phyloP scores from a whole-genome alignment of 92 coral and sea anemone genomes.

The Epizoanthus fatuus region DNA sequence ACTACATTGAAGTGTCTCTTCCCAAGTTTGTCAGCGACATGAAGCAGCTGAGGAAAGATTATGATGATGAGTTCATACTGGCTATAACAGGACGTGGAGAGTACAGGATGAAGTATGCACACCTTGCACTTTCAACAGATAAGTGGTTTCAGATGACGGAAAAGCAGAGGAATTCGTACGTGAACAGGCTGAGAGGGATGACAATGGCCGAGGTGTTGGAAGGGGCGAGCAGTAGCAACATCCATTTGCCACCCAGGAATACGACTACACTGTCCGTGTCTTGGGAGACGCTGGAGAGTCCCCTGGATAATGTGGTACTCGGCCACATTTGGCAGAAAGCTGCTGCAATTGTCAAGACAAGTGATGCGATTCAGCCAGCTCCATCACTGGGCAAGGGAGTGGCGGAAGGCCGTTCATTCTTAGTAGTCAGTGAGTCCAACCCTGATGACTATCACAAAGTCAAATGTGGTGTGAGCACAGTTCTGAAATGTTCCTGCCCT shows the following conservation, averaged over 20 bases:
- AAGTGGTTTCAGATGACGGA: slow-evolving; percentile 67
- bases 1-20: slow-evolving; percentile 56
- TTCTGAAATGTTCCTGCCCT: slow-evolving; percentile 66
- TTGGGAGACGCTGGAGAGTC: slow-evolving; percentile 56
- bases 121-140: slow-evolving; percentile 54
- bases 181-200: slow-evolving; percentile 50
- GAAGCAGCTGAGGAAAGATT: slow-evolving; percentile 66
- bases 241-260: slow-evolving; percentile 3
- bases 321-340: slow-evolving; percentile 66
- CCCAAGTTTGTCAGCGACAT: slow-evolving; percentile 64
- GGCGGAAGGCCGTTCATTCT: slow-evolving; percentile 35
- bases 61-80: slow-evolving; percentile 62
- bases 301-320: slow-evolving; percentile 57
- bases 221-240: background rate
- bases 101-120: slow-evolving; percentile 51
- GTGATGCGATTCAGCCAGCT: slow-evolving; percentile 60
- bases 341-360: slow-evolving; percentile 40
- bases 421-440: slow-evolving; percentile 63
- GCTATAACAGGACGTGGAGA: slow-evolving; percentile 72
- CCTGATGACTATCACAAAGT: slow-evolving; percentile 59
- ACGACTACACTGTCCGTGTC: slow-evolving; percentile 50
- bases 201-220: slow-evolving; percentile 61
- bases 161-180: slow-evolving; percentile 62
- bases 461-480: slow-evolving; percentile 47
- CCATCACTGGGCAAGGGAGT: slow-evolving; percentile 52